Percentiles rank a stretch among this genome's conserved stretches.
phyloP scores from a whole-genome alignment of 1,140 invertebrate species.

The Drosophila gunungcola region DNA sequence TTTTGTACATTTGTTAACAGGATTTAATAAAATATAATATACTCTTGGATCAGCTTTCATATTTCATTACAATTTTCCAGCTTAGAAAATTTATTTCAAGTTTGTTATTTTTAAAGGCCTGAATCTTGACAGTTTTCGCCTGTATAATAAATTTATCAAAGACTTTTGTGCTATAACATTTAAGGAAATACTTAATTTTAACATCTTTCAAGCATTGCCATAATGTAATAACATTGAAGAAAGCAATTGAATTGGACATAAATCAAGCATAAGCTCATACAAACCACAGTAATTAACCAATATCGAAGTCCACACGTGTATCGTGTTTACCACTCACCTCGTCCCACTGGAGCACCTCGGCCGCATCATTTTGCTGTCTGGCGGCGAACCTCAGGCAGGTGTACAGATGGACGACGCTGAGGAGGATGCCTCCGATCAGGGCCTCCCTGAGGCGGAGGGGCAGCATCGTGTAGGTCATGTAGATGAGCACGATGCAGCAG shows the following conservation, averaged over 20 bases:
- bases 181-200: too few species aligned
- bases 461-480: conserved; percentile 94
- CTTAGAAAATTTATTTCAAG: too few species aligned
- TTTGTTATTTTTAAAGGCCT: too few species aligned
- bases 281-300: conserved; percentile 3
- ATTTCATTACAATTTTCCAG: too few species aligned
- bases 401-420: conserved; percentile 89
- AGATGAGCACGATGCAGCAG: conserved; percentile 89
- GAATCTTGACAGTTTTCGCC: too few species aligned
- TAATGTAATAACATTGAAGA: not conserved
- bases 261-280: not conserved
- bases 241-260: not conserved
- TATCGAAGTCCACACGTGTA: conserved; percentile 7
- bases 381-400: conserved; percentile 68
- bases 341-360: conserved; percentile 49
- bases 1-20: too few species aligned
- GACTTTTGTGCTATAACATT: too few species aligned
- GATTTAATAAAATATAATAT: too few species aligned
- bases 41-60: too few species aligned
- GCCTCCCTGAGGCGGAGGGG: conserved; percentile 93
- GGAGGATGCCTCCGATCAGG: conserved; percentile 89
- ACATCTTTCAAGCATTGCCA: too few species aligned
- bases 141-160: too few species aligned
- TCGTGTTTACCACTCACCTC: conserved; percentile 70
- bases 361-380: not conserved